Evolutionary conservation across 2,113 vertebrate species (phyloP), one percentile per base, ranked within the genome.

Genomic region (Amblyornis subalaris): DNA sequence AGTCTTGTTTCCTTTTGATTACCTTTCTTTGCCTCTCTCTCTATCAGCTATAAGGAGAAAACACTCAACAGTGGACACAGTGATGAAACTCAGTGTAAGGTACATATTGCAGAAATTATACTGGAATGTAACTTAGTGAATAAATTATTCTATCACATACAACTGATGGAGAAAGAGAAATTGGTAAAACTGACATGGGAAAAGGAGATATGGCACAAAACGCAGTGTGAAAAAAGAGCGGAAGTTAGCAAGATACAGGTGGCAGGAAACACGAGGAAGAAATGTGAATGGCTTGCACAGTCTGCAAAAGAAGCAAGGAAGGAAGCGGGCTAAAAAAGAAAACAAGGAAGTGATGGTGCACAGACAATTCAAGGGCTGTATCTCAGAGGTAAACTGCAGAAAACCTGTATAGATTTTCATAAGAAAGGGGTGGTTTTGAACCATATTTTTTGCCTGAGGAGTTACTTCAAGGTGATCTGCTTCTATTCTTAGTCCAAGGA

Each of bases 101-200:
- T 55, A 93, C 73, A 61, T 88, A 93, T 72, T 89, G 54, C 40
- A 94, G 67, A 92, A 97, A 84, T 48, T 3, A 57, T 47, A 53
- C 23, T 70, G 80, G 85, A 65, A 71, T 42, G 51, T 44, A 83
- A 57, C 38, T 48, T 48, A 54, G 33, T 60, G 40, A 90, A n/a
- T 53, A 95, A 95, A 95, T 92, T 80, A 79, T 74, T 93, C 26
- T 40, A 57, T 77, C 58, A 48, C 47, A 74, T 31, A 80, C 13
- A 72, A 79, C 40, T 72, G 19, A 61, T 9, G 51, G 29, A 80
- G 29, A 64, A 89, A 89, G 18, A 12, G 3, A 74, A 69, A 10
- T 20, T 35, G 76, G 72, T 65, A 38, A 20, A 23, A 51, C 3
- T 60, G 19, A 16, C 12, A 62, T 8, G 12, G 36, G 16, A 53